Conservation (phyloP, 1,140 invertebrate genomes). For the Tyrophagus putrescentiae region DNA sequence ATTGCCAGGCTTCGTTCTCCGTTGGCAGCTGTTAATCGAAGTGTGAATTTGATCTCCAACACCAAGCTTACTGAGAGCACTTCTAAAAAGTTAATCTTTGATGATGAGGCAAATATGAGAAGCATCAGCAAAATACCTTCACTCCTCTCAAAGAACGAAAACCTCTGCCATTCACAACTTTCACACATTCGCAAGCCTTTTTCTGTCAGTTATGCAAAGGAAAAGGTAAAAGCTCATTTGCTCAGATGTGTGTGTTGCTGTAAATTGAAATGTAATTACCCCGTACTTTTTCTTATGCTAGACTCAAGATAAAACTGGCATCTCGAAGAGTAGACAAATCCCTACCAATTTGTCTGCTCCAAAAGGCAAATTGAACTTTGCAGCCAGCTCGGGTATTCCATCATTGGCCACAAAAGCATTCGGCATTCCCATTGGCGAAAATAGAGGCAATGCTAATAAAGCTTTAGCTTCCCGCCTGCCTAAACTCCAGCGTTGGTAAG, state of each 20-base stretch:
- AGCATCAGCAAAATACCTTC: no score
- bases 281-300: neutral
- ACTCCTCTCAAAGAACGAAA: conserved; percentile 7
- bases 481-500: neutral
- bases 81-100: no score
- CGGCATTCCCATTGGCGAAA: neutral
- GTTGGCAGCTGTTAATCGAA: no score
- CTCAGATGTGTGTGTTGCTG: no score
- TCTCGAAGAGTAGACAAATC: neutral
- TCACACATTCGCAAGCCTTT: neutral
- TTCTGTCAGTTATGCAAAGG: neutral
- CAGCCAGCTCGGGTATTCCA: neutral
- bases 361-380: neutral
- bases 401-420: neutral
- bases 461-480: neutral
- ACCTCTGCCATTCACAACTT: conserved; percentile 10
- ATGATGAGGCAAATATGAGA: no score
- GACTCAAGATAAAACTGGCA: neutral
- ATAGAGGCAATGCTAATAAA: neutral
- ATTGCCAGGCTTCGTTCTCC: no score
- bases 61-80: no score
- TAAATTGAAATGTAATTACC: neutral
- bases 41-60: no score
- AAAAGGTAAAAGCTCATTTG: neutral
- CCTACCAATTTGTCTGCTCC: neutral